These are phyloP conservation scores for Trichonephila inaurata DNA, from an alignment of 1,140 invertebrate genomes.

Conservation along the genomic window DNA sequence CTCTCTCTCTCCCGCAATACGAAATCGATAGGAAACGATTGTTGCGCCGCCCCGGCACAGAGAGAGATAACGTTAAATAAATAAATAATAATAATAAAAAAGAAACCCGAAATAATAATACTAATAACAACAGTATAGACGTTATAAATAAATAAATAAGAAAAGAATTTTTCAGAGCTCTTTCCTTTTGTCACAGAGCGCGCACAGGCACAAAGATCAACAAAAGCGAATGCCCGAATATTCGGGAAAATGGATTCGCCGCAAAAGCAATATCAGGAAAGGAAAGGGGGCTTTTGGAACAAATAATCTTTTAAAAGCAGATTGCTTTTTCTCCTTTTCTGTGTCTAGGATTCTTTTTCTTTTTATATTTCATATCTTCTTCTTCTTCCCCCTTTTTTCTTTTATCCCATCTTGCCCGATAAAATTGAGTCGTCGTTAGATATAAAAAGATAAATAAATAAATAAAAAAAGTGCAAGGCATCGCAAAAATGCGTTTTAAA, in stretches of 20 bases:
- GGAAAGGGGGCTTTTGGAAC: slow-evolving; percentile 61
- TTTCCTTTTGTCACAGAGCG: slow-evolving; percentile 56
- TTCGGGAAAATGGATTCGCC: slow-evolving; percentile 59
- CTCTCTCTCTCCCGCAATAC: background rate
- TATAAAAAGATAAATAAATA: background rate
- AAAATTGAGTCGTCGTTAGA: slow-evolving; percentile 71
- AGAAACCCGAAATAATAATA: slow-evolving; percentile 49
- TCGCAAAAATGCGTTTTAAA: slow-evolving; percentile 65
- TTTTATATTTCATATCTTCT: background rate
- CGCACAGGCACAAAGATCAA: slow-evolving; percentile 49
- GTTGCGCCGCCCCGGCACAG: slow-evolving; percentile 62
- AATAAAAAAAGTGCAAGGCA: slow-evolving; percentile 28
- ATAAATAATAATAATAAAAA: slow-evolving; percentile 58
- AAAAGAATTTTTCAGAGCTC: background rate
- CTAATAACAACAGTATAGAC: slow-evolving; percentile 59
- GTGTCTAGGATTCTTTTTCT: background rate
- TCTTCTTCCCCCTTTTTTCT: background rate
- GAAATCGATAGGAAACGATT: slow-evolving; percentile 69
- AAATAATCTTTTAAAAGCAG: slow-evolving; percentile 77
- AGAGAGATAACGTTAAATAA: slow-evolving; percentile 45
- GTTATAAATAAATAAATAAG: slow-evolving; percentile 16
- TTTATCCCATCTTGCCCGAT: slow-evolving; percentile 31
- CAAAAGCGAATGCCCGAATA: slow-evolving; percentile 61
- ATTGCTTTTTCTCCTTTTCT: slow-evolving; percentile 58
- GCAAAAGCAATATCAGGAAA: slow-evolving; percentile 75